Percentiles rank a stretch among this genome's conserved stretches.
phyloP scores from a whole-genome alignment of 2,888 invertebrate species.

The Endotricha flammealis region DNA sequence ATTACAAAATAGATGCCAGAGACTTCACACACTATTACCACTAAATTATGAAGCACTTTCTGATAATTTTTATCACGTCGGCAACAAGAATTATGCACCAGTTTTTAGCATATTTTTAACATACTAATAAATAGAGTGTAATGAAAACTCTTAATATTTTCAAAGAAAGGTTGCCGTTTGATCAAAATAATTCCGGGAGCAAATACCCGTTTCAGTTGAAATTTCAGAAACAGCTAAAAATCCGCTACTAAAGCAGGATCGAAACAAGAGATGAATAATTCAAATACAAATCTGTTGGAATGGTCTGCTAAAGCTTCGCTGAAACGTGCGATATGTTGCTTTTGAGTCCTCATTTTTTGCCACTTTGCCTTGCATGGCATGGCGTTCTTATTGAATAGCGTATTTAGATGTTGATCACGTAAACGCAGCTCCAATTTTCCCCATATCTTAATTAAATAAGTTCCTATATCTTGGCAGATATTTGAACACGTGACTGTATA shows the following conservation, averaged over 20 bases:
- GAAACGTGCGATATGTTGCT: conserved; percentile 22
- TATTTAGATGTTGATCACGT: conserved; percentile 41
- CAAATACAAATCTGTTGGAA: conserved; percentile 46
- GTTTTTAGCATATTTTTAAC: too few species aligned
- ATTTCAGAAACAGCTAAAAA: conserved; percentile 3
- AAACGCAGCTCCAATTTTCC: conserved; percentile 37
- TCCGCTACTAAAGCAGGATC: conserved; percentile 28
- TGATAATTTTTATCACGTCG: too few species aligned
- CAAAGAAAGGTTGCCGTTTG: not conserved
- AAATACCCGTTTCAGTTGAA: not conserved
- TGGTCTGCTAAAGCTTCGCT: conserved; percentile 28
- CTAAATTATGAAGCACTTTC: too few species aligned
- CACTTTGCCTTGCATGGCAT: too few species aligned
- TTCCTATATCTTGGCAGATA: too few species aligned
- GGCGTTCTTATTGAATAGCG: conserved; percentile 31
- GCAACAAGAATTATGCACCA: too few species aligned
- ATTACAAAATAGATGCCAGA: too few species aligned
- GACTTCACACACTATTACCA: too few species aligned
- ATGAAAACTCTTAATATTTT: too few species aligned
- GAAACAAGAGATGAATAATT: conserved; percentile 50
- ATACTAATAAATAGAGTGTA: too few species aligned
- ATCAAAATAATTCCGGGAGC: not conserved
- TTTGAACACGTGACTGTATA: too few species aligned
- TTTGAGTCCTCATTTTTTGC: conserved; percentile 25
- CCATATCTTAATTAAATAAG: conserved; percentile 24